Conservation (phyloP, 2,797 vertebrate species). For the Labeo calbasu region DNA sequence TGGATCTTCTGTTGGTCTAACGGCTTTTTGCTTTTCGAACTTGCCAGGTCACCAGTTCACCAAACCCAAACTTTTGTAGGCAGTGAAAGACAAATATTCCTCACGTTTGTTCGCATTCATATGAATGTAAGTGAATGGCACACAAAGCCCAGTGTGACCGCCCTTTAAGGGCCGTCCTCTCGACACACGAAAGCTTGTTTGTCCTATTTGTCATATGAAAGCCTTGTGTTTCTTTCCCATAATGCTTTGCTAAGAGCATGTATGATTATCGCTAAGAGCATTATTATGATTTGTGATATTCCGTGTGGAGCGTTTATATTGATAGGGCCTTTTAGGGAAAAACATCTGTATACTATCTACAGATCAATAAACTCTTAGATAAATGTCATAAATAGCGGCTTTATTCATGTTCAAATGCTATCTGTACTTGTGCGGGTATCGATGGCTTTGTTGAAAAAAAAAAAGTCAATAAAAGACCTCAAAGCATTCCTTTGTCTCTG, state of each 20-base stretch:
- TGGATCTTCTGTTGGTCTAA: neutral
- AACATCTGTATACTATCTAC: slow-evolving; percentile 41
- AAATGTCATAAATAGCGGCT: slow-evolving; percentile 42
- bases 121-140: slow-evolving; percentile 9
- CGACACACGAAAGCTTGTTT: slow-evolving; percentile 33
- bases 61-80: slow-evolving; percentile 4
- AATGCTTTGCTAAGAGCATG: slow-evolving; percentile 40
- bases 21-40: neutral
- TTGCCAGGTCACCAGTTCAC: slow-evolving; percentile 14
- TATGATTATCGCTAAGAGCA: slow-evolving; percentile 36
- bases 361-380: slow-evolving; percentile 54
- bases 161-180: neutral
- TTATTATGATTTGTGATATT: slow-evolving; percentile 46
- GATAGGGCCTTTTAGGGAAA: slow-evolving; percentile 42
- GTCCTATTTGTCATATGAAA: slow-evolving; percentile 40
- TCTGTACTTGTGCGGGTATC: slow-evolving; percentile 56
- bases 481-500: slow-evolving; percentile 62
- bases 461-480: slow-evolving; percentile 50
- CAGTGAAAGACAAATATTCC: slow-evolving; percentile 27
- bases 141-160: slow-evolving; percentile 11
- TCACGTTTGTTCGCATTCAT: slow-evolving; percentile 14
- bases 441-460: slow-evolving; percentile 56
- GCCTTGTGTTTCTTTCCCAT: slow-evolving; percentile 27
- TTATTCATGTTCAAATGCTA: slow-evolving; percentile 33
- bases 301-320: slow-evolving; percentile 15